phyloP scores from a whole-genome alignment of 2,797 vertebrate genomes.

The Gallirallus australis region DNA sequence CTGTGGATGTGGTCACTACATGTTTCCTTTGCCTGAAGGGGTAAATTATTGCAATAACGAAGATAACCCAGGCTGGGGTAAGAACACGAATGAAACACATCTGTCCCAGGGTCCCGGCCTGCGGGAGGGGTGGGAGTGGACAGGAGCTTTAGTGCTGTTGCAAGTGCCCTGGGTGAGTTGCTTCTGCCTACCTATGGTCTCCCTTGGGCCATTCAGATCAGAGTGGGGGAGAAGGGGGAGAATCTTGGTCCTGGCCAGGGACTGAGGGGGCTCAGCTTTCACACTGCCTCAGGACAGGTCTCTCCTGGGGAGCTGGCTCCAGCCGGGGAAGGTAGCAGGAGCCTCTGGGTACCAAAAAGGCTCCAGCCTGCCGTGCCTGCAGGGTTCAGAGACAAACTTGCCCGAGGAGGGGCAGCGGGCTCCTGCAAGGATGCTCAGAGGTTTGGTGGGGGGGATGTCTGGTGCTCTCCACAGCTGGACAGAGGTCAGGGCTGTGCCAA shows the following conservation, averaged over 20 bases:
- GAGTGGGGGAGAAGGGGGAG: not conserved
- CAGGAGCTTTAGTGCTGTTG: rapidly evolving
- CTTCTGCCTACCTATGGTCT: rapidly evolving
- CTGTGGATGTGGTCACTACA: slow-evolving; percentile 80
- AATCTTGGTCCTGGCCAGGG: not conserved
- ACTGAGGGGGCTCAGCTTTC: not conserved
- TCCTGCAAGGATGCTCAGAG: not conserved
- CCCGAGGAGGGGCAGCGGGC: not conserved
- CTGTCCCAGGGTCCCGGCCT: not conserved
- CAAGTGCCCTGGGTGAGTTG: not conserved
- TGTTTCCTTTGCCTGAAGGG: slow-evolving; percentile 76
- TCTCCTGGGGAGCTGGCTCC: not conserved
- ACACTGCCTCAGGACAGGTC: not conserved
- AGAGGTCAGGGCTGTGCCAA: not conserved
- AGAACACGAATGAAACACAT: not conserved
- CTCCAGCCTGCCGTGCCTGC: not conserved
- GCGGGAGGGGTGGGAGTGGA: rapidly evolving
- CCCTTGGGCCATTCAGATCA: rapidly evolving
- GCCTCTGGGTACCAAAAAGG: not conserved
- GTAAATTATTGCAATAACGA: slow-evolving; percentile 76
- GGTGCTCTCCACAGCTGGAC: not conserved
- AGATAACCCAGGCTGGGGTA: slow-evolving; percentile 82
- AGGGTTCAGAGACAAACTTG: not conserved
- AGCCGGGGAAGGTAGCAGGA: not conserved
- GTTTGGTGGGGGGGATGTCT: rapidly evolving